Conservation (phyloP, 2,797 vertebrate genomes). For the Carduelis carduelis region DNA sequence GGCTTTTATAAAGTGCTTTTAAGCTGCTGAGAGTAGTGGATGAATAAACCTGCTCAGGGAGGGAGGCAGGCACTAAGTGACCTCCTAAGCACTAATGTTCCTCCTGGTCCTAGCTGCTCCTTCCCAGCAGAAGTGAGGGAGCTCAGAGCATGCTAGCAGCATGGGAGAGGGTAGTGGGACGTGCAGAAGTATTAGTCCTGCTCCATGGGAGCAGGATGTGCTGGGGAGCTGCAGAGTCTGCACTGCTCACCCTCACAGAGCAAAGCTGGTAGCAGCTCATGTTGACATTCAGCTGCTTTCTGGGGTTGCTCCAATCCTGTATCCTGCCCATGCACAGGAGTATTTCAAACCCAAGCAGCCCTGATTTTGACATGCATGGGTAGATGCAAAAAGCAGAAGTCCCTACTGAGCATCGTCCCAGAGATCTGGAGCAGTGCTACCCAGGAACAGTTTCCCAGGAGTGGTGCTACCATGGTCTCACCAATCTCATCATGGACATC, state of each 20-base stretch:
- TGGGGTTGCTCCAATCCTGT: background rate
- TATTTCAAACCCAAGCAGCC: background rate
- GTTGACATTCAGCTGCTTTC: background rate
- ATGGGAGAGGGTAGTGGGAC: background rate
- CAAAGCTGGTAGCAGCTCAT: background rate
- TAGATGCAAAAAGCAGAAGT: background rate
- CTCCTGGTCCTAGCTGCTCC: background rate
- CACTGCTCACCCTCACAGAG: accelerated
- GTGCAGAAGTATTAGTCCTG: background rate
- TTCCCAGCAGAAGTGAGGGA: background rate
- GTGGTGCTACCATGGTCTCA: accelerated
- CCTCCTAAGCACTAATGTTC: background rate
- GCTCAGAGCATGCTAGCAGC: background rate
- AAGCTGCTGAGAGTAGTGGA: background rate
- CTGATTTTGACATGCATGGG: background rate
- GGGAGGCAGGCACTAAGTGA: background rate
- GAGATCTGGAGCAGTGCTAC: accelerated
- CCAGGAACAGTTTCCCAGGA: background rate
- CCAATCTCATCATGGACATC: too few relatives aligned
- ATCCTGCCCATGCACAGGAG: background rate
- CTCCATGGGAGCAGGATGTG: accelerated
- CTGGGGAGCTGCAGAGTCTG: background rate
- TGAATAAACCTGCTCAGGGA: background rate
- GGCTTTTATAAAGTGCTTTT: background rate
- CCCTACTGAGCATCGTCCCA: background rate